These are phyloP conservation scores for Lepidochrysops patricia DNA, from an alignment of 2,888 invertebrate species.

Conservation along the genomic window DNA sequence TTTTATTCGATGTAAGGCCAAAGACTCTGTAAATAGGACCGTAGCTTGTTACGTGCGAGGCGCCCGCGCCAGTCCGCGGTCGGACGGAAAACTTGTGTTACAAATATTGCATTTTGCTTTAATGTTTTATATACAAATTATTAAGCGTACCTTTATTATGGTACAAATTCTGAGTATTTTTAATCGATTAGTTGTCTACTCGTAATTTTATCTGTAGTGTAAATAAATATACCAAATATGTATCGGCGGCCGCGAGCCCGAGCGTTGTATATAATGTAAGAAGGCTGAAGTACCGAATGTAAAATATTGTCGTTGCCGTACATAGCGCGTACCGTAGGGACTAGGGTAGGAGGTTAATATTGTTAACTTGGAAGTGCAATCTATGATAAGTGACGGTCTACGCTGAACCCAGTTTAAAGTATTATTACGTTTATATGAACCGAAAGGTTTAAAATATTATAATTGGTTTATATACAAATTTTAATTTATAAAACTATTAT, in stretches of 20 bases:
- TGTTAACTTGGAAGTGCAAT: conserved; percentile 71
- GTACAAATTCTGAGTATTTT: conserved; percentile 65
- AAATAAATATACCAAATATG: conserved; percentile 73
- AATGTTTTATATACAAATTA: conserved; percentile 47
- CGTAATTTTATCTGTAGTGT: conserved; percentile 49
- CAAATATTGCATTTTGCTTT: conserved; percentile 72
- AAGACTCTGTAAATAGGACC: conserved; percentile 64
- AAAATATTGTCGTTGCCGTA: conserved; percentile 47
- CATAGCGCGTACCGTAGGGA: conserved; percentile 29
- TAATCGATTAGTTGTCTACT: conserved; percentile 50
- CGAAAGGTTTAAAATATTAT: conserved; percentile 72
- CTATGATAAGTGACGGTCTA: conserved; percentile 64
- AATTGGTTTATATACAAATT: conserved; percentile 69
- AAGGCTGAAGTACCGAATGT: conserved; percentile 41
- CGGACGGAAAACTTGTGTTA: conserved; percentile 54
- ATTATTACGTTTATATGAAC: conserved; percentile 74
- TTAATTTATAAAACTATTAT: conserved; percentile 68
- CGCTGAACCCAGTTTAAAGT: conserved; percentile 67
- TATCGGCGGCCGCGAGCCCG: conserved; percentile 45
- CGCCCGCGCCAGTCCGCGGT: conserved; percentile 35
- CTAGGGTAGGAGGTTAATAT: conserved; percentile 50
- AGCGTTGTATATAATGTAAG: conserved; percentile 56
- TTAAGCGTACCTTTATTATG: conserved; percentile 48
- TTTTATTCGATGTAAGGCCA: conserved; percentile 64
- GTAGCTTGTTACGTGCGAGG: conserved; percentile 36